A percentile compares a stretch with the other conserved stretches of the same genome.
Evolutionary conservation across 2,888 invertebrate species (phyloP).

Genomic region (Nemoura dubitans): DNA sequence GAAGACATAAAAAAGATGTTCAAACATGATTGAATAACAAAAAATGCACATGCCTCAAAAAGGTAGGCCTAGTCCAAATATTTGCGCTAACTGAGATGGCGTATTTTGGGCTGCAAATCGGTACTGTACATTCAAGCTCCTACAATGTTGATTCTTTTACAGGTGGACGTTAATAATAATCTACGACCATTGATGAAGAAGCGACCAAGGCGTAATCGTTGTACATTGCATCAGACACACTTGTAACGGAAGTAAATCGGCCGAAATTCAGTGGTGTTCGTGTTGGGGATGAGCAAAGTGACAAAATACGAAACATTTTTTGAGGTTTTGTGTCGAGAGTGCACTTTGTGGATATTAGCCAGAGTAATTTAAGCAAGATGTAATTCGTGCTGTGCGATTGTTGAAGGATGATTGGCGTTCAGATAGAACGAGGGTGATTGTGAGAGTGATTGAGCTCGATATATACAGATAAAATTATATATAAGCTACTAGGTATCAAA

Average conservation of each 20-base stretch:
- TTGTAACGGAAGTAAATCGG: not conserved
- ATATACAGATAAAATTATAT: not conserved
- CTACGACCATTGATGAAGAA: slow-evolving; percentile 18
- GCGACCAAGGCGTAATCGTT: not conserved
- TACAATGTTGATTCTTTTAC: slow-evolving; percentile 25
- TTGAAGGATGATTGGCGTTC: slow-evolving; percentile 35
- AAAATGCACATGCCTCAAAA: slow-evolving; percentile 29
- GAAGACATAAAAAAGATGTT: slow-evolving; percentile 37
- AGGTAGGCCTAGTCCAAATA: slow-evolving; percentile 30
- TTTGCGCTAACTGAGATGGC: not conserved
- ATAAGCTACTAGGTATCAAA: not conserved
- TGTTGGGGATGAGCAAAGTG: not conserved
- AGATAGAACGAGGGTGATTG: slow-evolving; percentile 19
- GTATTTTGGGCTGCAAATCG: not conserved
- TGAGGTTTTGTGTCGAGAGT: not conserved
- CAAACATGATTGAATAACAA: slow-evolving; percentile 25
- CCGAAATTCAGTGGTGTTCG: not conserved
- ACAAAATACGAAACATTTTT: not conserved
- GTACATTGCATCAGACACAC: not conserved
- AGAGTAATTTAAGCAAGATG: not conserved
- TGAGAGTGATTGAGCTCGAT: not conserved
- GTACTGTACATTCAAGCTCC: slow-evolving; percentile 7
- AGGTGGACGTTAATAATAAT: slow-evolving; percentile 41
- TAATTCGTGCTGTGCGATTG: not conserved
- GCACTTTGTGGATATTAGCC: slow-evolving; percentile 3